These are phyloP conservation scores for Eulemur coronatus DNA, from an alignment of 2,797 vertebrate species.

Conservation along the genomic window DNA sequence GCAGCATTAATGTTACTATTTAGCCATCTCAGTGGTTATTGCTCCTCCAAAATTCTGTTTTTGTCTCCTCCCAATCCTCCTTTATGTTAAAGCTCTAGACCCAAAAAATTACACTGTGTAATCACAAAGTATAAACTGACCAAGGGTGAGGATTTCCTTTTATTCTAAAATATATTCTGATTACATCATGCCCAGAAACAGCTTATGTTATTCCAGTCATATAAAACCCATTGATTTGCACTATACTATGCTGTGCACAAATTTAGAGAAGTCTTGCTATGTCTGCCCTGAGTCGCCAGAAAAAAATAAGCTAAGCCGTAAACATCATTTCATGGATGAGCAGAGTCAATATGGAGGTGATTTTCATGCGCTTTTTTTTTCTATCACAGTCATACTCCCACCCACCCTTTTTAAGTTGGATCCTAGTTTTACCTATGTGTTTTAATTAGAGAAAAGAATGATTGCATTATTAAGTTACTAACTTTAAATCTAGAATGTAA, in stretches of 20 bases:
- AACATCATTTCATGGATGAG: constrained; percentile 84
- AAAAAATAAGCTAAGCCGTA: constrained; percentile 80
- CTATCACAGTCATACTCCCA: constrained; percentile 84
- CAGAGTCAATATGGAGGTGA: constrained; percentile 83
- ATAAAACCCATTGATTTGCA: constrained; percentile 67
- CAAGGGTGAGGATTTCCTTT: constrained; percentile 62
- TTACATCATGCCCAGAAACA: constrained; percentile 55
- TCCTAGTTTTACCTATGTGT: constrained; percentile 86
- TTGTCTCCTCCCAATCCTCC: neutral
- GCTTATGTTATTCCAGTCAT: constrained; percentile 59
- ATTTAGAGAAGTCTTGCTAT: constrained; percentile 81
- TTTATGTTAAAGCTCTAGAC: constrained; percentile 25
- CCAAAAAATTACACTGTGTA: constrained; percentile 45
- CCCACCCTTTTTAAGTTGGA: constrained; percentile 83
- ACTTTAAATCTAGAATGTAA: constrained; percentile 81
- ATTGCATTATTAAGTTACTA: constrained; percentile 82
- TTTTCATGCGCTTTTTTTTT: constrained; percentile 85
- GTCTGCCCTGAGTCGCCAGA: constrained; percentile 84
- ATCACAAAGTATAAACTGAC: constrained; percentile 43
- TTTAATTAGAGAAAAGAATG: constrained; percentile 84
- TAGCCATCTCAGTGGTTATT: neutral
- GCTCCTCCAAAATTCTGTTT: constrained; percentile 61
- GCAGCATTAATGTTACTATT: constrained; percentile 62
- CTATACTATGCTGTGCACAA: constrained; percentile 75
- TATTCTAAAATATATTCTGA: constrained; percentile 64